These are phyloP conservation scores for Temnothorax nylanderi DNA, from an alignment of 1,140 invertebrate species.

Conservation along the genomic window DNA sequence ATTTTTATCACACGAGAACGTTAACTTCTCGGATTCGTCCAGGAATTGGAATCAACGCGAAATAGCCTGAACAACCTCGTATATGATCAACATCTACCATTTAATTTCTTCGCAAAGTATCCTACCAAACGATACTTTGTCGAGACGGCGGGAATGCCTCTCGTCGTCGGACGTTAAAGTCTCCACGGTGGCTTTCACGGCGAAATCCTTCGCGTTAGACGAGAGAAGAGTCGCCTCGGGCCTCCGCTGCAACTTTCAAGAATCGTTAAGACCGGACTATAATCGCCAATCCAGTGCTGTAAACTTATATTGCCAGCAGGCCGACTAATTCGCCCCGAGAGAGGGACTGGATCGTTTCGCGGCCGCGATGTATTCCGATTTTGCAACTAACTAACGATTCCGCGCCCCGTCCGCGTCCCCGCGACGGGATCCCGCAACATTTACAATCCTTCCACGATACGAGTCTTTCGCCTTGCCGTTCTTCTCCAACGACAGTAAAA, in stretches of 20 bases:
- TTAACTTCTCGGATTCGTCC: not conserved
- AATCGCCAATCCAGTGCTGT: slow-evolving; percentile 74
- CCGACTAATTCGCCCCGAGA: slow-evolving; percentile 50
- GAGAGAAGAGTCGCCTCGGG: slow-evolving; percentile 52
- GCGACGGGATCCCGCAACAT: slow-evolving; percentile 20
- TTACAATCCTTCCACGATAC: slow-evolving; percentile 46
- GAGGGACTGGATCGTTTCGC: slow-evolving; percentile 51
- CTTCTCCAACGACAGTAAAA: slow-evolving; percentile 33
- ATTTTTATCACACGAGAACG: not conserved
- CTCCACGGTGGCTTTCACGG: slow-evolving; percentile 56
- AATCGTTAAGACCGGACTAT: slow-evolving; percentile 76
- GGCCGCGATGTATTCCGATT: slow-evolving; percentile 28
- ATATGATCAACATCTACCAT: not conserved
- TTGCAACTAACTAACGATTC: slow-evolving; percentile 66
- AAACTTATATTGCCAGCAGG: slow-evolving; percentile 73
- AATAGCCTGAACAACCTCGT: not conserved
- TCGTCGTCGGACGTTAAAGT: slow-evolving; percentile 69
- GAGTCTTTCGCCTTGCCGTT: slow-evolving; percentile 43
- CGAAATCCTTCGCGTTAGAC: slow-evolving; percentile 61
- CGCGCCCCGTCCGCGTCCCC: slow-evolving; percentile 22
- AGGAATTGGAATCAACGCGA: not conserved
- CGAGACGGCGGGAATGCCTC: slow-evolving; percentile 13
- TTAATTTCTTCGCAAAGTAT: slow-evolving; percentile 21
- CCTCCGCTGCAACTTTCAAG: slow-evolving; percentile 70
- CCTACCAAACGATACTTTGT: slow-evolving; percentile 18